A percentile compares a stretch with the other conserved stretches of the same genome.
phyloP scores from a whole-genome alignment of 2,113 vertebrate species.

The Ochotona princeps region DNA sequence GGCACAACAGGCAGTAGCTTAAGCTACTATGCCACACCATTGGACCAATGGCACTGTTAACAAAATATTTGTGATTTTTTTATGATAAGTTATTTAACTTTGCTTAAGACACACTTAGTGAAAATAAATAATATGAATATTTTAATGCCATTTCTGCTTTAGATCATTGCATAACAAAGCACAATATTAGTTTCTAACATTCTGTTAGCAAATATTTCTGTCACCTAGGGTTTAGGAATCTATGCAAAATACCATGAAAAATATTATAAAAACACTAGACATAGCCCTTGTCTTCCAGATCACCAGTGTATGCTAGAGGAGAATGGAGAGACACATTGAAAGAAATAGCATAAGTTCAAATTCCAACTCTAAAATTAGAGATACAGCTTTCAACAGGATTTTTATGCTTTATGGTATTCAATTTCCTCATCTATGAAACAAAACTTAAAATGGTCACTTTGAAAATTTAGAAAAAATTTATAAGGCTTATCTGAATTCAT shows the following conservation, averaged over 20 bases:
- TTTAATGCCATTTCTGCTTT: background rate
- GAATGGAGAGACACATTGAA: background rate
- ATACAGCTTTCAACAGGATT: background rate
- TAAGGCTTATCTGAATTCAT: background rate
- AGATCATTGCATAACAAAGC: background rate
- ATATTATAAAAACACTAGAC: background rate
- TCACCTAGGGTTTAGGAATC: background rate
- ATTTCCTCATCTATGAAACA: background rate
- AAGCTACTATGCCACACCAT: too few species aligned
- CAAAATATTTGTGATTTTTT: background rate
- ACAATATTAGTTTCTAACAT: background rate
- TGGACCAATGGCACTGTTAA: background rate
- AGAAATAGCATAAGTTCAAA: background rate
- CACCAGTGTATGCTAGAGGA: background rate
- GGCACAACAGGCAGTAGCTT: too few species aligned
- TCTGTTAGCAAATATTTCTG: conserved; percentile 1
- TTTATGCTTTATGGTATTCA: background rate
- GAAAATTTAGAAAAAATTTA: background rate
- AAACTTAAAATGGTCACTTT: background rate
- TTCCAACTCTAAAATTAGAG: background rate
- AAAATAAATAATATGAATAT: background rate
- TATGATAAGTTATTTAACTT: background rate
- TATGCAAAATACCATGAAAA: background rate
- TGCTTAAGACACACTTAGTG: background rate
- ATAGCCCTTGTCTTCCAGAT: background rate